Base-by-base conservation (phyloP, 2,113 vertebrate species). In the Psittacus erithacus region DNA sequence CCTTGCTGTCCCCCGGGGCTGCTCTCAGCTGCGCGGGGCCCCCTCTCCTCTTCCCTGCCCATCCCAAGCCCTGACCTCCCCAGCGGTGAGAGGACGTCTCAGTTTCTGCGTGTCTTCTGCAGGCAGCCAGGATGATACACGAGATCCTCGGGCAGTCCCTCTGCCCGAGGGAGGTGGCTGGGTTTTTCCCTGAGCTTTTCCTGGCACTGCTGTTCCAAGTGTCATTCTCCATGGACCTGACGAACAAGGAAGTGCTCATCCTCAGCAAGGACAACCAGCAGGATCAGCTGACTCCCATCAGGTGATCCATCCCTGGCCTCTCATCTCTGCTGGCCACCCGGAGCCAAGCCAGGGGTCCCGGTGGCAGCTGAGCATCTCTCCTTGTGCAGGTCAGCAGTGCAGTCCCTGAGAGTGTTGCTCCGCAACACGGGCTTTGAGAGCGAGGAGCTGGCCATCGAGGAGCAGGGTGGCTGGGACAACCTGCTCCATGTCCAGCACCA, bases 161-260 rank as follows among this genome's bases (percentile, higher is more conserved):
- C 29, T 55, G 19, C 71, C 41, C 11, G 13, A 1, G 0, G 12
- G 10, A 25, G 53, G 20, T 25, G n/a, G 2, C 17, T 10, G 13
- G 2, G 1, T 17, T 77, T 31, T 83, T 90, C 41, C 63, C 55
- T 29, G 39, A 35, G 79, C 47, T 90, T 22, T 77, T 90, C 80
- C 29, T 70, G 47, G 71, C 28, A 0, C 79, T 90, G n/a, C 80
- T 90, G 10, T 49, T 62, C 47, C 80, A 90, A 70, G 64, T 55
- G n/a, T 19, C 79, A 0, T 55, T 83, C n/a, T 18, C 11, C 38
- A 33, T 7, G 0, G 52, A 89, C 44, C 33, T 75, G 69, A n/a
- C 3, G 1, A 3, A 7, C 22, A 12, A 38, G 77, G 60, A 82
- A 44, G 50, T 49, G 49, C 24, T 49, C 47, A 49, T 49, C 13